A percentile compares a stretch with the other conserved stretches of the same genome.
phyloP scores from a whole-genome alignment of 2,113 vertebrate species.

The Carassius auratus region DNA sequence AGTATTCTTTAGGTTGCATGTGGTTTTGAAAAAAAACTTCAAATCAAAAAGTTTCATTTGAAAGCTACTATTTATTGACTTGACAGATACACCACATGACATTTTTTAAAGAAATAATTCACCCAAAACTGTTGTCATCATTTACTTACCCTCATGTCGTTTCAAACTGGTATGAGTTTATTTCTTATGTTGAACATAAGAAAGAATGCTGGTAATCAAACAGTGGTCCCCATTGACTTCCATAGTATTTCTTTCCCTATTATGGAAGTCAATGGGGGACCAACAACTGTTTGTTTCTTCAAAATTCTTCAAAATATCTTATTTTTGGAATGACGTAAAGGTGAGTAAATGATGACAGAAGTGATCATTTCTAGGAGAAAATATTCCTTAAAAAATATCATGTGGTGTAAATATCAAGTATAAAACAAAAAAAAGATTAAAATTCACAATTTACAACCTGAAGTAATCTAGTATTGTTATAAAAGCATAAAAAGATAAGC shows the following conservation, averaged over 20 bases:
- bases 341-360: no score
- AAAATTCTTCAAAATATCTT: not conserved
- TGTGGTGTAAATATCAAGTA: not conserved
- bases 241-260: no score
- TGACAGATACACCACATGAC: not conserved
- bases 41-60: not conserved
- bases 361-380: no score
- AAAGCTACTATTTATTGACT: not conserved
- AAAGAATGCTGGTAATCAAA: no score
- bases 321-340: not conserved
- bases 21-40: not conserved
- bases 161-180: not conserved
- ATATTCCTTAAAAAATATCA: not conserved
- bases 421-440: no score
- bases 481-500: no score
- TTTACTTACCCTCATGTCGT: not conserved
- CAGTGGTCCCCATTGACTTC: no score
- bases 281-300: not conserved
- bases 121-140: not conserved
- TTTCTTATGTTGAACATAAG: no score
- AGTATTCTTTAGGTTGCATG: not conserved
- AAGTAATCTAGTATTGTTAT: not conserved
- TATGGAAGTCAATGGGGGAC: no score
- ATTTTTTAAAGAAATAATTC: not conserved
- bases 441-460: not conserved